phyloP scores from a whole-genome alignment of 2,888 invertebrate species.

The Hermaeophaga mercurialis region DNA sequence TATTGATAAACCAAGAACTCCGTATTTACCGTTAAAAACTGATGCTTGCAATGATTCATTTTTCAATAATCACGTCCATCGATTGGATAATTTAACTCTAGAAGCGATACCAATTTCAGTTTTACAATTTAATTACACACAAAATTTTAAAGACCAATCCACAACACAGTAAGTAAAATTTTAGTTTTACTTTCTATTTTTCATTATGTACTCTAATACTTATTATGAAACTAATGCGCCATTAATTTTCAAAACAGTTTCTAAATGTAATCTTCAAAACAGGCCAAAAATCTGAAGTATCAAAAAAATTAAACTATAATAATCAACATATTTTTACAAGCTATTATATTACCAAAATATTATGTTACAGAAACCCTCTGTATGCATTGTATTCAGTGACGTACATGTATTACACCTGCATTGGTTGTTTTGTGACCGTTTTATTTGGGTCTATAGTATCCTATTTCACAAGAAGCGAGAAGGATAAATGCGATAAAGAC shows the following conservation, averaged over 20 bases:
- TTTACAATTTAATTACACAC: constrained; percentile 10
- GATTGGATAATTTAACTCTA: constrained; percentile 51
- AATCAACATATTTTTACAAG: no score
- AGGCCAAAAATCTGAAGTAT: no score
- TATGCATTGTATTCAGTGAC: constrained; percentile 73
- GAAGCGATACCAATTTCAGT: constrained; percentile 38
- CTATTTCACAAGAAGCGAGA: constrained; percentile 63
- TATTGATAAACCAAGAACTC: constrained; percentile 63
- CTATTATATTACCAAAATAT: not conserved
- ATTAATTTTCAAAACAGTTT: no score
- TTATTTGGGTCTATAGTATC: constrained; percentile 74
- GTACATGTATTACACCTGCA: constrained; percentile 86
- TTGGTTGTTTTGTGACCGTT: constrained; percentile 78
- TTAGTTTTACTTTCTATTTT: not conserved
- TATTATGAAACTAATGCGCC: no score
- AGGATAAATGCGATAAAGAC: constrained; percentile 69
- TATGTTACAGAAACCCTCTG: constrained; percentile 61
- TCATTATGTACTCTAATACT: no score
- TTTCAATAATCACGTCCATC: constrained; percentile 64
- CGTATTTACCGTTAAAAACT: constrained; percentile 68
- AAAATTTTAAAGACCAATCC: not conserved
- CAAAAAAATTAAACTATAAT: no score
- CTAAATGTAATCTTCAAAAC: no score
- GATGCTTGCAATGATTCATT: constrained; percentile 68
- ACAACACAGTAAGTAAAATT: constrained; percentile 2